A percentile compares a stretch with the other conserved stretches of the same genome.
phyloP scores from a whole-genome alignment of 2,797 vertebrate genomes.

The Coendou prehensilis region DNA sequence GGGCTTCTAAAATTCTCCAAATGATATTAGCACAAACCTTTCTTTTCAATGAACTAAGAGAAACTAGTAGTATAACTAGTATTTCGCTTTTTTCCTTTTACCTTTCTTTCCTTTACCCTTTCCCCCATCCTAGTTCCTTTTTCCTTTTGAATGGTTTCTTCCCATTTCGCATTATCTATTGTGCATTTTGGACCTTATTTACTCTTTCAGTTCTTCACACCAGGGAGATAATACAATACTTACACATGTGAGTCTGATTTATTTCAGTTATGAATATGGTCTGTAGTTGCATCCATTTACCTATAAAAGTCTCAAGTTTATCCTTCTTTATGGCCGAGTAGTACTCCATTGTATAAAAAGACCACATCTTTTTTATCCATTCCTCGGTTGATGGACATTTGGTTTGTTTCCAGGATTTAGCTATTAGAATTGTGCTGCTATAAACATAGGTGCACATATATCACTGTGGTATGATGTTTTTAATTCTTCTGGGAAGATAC shows the following conservation, averaged over 20 bases:
- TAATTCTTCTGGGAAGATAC: not conserved
- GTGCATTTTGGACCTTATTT: not conserved
- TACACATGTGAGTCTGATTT: not conserved
- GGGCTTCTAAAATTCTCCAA: too few relatives aligned
- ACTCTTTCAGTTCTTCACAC: not conserved
- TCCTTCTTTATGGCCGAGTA: not conserved
- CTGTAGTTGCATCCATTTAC: not conserved
- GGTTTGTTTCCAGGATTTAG: not conserved
- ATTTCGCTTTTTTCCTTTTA: too few relatives aligned
- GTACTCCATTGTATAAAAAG: not conserved
- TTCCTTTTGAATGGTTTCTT: not conserved
- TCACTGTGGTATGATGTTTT: not conserved
- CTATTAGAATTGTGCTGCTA: not conserved
- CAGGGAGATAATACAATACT: not conserved
- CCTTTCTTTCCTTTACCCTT: not conserved
- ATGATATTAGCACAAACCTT: too few relatives aligned
- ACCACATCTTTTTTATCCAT: not conserved
- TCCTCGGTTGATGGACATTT: not conserved
- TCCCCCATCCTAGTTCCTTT: not conserved
- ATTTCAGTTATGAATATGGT: not conserved
- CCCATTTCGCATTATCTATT: not conserved
- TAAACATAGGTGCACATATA: not conserved
- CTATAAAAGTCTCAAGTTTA: not conserved
- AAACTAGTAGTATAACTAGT: too few relatives aligned
- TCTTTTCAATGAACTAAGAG: too few relatives aligned